A percentile compares a stretch with the other conserved stretches of the same genome.
Evolutionary conservation across 2,888 invertebrate genomes (phyloP).

Genomic region (Itoplectis maculator): DNA sequence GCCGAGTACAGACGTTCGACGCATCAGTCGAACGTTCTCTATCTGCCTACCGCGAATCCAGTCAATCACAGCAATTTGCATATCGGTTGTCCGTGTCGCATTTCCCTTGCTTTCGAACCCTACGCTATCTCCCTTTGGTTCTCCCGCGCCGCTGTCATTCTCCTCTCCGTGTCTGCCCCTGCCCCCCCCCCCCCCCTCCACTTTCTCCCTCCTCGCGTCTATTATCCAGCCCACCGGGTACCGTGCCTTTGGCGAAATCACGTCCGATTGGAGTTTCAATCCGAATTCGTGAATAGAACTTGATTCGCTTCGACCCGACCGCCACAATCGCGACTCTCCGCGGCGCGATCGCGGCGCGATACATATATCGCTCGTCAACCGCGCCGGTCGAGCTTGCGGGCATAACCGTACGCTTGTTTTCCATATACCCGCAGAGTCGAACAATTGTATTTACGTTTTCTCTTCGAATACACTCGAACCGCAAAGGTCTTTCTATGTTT

Average conservation of each 20-base stretch:
- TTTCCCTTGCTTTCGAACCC: slow-evolving; percentile 43
- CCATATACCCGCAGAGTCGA: background rate
- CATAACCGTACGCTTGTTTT: slow-evolving; percentile 20
- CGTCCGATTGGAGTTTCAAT: slow-evolving; percentile 80
- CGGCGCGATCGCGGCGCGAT: slow-evolving; percentile 12
- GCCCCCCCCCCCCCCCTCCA: slow-evolving; percentile 46
- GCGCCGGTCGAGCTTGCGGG: slow-evolving; percentile 6
- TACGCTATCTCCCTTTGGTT: slow-evolving; percentile 9
- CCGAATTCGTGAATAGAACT: slow-evolving; percentile 81
- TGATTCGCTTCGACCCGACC: slow-evolving; percentile 76
- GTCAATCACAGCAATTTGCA: slow-evolving; percentile 80
- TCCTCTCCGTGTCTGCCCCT: slow-evolving; percentile 36
- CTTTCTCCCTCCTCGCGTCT: slow-evolving; percentile 68
- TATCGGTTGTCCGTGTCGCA: slow-evolving; percentile 69
- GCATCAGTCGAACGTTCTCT: slow-evolving; percentile 54
- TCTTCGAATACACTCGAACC: background rate
- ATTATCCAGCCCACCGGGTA: slow-evolving; percentile 71
- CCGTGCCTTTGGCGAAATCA: slow-evolving; percentile 78
- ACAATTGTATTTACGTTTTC: background rate
- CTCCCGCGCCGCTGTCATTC: slow-evolving; percentile 31
- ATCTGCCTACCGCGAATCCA: slow-evolving; percentile 72
- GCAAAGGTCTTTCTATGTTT: background rate
- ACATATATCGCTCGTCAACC: background rate
- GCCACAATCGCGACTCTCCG: slow-evolving; percentile 47
- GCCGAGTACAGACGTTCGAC: slow-evolving; percentile 53